phyloP scores from a whole-genome alignment of 2,797 vertebrate genomes.

The Alosa sapidissima region DNA sequence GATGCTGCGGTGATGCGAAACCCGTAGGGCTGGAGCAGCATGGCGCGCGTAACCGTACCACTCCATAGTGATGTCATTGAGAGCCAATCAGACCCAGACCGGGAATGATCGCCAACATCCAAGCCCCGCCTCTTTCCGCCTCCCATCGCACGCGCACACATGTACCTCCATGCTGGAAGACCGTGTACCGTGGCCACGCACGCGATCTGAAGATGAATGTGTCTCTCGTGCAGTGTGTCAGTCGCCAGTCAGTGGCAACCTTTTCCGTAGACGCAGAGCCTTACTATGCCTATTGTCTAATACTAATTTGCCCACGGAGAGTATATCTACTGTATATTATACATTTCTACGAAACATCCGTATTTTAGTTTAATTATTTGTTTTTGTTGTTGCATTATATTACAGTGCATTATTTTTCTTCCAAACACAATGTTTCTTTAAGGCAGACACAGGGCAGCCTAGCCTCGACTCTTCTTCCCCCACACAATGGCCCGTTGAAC shows the following conservation, averaged over 20 bases:
- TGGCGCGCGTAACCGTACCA: background rate
- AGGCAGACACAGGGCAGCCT: background rate
- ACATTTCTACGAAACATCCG: background rate
- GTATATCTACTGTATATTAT: background rate
- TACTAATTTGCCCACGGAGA: background rate
- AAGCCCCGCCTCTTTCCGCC: background rate
- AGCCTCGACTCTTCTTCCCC: background rate
- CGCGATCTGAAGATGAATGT: conserved; percentile 1
- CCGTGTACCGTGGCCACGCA: background rate
- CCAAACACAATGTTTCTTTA: background rate
- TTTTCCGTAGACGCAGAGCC: background rate
- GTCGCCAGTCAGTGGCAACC: background rate
- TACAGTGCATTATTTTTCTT: background rate
- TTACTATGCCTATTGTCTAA: background rate
- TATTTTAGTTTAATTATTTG: background rate
- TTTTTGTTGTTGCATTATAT: background rate
- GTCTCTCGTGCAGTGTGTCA: background rate
- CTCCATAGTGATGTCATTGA: conserved; percentile 20
- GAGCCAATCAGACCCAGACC: conserved; percentile 4
- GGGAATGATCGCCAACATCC: background rate
- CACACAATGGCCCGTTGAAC: background rate
- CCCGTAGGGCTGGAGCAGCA: background rate
- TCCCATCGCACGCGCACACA: background rate
- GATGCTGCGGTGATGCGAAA: background rate
- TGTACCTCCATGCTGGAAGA: conserved; percentile 20